Evolutionary conservation across 1,140 invertebrate genomes (phyloP).

Genomic region (Achroia grisella): DNA sequence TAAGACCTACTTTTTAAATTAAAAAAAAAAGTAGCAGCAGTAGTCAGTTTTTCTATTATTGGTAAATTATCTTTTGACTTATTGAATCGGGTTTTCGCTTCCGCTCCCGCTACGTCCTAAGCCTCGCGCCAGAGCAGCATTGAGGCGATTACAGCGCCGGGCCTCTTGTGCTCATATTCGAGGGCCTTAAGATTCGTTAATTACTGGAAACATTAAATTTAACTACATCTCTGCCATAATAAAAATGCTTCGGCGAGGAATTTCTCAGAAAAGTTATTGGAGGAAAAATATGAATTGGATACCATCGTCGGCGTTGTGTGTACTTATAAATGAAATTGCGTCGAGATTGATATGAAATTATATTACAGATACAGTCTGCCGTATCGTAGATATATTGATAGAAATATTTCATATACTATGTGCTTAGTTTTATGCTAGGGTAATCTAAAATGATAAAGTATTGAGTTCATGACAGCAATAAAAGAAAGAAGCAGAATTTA

Average conservation of each 20-base stretch:
- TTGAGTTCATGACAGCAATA: too few relatives aligned
- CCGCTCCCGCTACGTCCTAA: slow-evolving; percentile 7
- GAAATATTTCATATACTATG: too few relatives aligned
- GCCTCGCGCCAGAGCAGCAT: slow-evolving; percentile 7
- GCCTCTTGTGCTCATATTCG: slow-evolving; percentile 41
- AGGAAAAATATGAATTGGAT: slow-evolving; percentile 9
- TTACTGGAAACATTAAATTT: slow-evolving; percentile 61
- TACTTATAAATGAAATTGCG: too few relatives aligned
- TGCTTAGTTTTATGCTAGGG: too few relatives aligned
- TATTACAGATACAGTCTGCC: slow-evolving; percentile 17
- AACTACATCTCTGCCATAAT: slow-evolving; percentile 39
- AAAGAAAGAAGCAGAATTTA: too few relatives aligned
- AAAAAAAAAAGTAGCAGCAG: too few relatives aligned
- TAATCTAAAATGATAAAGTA: too few relatives aligned
- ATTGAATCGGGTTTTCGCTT: too few relatives aligned
- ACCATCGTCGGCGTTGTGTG: background rate
- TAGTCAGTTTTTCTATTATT: too few relatives aligned
- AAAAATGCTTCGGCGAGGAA: slow-evolving; percentile 27
- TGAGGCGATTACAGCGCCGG: slow-evolving; percentile 30
- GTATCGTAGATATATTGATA: too few relatives aligned
- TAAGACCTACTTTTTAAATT: too few relatives aligned
- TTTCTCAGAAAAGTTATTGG: slow-evolving; percentile 12
- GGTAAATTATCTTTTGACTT: too few relatives aligned
- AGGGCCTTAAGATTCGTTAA: slow-evolving; percentile 63
- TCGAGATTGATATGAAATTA: slow-evolving; percentile 5